Conservation (phyloP, 2,888 invertebrate species). For the Apotomis turbidana region DNA sequence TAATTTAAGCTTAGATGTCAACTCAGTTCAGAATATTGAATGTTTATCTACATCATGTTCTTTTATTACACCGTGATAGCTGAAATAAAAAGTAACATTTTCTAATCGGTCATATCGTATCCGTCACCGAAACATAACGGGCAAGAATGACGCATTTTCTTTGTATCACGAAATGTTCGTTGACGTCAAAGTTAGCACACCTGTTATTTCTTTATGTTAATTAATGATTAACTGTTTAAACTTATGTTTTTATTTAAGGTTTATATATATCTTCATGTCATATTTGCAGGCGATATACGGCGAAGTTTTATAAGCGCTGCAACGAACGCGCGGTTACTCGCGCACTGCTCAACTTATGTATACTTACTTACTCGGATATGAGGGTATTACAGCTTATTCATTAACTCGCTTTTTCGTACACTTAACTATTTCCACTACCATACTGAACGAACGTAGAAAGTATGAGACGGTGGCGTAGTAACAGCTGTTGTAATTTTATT, state of each 20-base stretch:
- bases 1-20: neutral
- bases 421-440: neutral
- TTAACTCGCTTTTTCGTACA: constrained; percentile 10
- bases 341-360: constrained; percentile 5
- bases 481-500: constrained; percentile 7
- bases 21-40: neutral
- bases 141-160: constrained; percentile 23
- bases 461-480: neutral
- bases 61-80: neutral
- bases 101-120: constrained; percentile 34
- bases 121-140: constrained; percentile 6
- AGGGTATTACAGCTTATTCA: constrained; percentile 9
- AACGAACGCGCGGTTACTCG: constrained; percentile 46
- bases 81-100: constrained; percentile 1
- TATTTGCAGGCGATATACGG: constrained; percentile 15
- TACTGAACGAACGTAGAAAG: neutral
- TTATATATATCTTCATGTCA: neutral
- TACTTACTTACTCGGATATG: constrained; percentile 1
- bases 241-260: neutral
- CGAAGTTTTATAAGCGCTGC: constrained; percentile 41
- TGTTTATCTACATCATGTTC: neutral
- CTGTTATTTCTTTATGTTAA: neutral
- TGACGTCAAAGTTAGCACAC: constrained; percentile 24
- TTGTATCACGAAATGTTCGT: constrained; percentile 14
- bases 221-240: neutral